Percentiles rank a stretch among this genome's conserved stretches.
Conservation (phyloP, 2,888 invertebrate species). For the Lasioglossum oenotherae region DNA sequence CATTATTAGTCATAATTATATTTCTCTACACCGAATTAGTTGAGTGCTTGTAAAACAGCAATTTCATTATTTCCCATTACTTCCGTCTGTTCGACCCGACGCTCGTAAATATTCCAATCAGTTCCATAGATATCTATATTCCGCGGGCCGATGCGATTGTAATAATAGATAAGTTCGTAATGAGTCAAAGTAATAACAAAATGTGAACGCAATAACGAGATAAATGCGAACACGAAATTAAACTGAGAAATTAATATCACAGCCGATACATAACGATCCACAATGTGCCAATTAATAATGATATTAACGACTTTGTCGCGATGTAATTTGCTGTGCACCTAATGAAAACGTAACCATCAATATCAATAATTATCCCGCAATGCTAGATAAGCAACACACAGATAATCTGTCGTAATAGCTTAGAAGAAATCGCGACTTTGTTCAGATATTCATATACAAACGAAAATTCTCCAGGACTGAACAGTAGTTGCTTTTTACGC, state of each 20-base stretch:
- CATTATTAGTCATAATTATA: neutral
- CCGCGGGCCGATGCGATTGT: neutral
- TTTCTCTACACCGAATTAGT: neutral
- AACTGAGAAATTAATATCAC: neutral
- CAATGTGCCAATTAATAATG: constrained; percentile 4
- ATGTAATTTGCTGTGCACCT: neutral
- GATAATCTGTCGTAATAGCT: neutral
- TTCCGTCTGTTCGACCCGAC: neutral
- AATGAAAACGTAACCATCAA: neutral
- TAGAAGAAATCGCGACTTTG: neutral
- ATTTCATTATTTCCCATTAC: neutral
- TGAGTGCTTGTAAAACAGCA: neutral
- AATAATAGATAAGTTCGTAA: constrained; percentile 1
- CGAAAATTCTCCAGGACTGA: neutral
- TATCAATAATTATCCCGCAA: neutral
- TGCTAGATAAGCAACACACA: neutral
- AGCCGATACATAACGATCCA: neutral
- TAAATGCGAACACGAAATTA: neutral
- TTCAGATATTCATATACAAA: neutral
- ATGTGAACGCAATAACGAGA: neutral
- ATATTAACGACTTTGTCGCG: neutral
- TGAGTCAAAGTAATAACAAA: neutral
- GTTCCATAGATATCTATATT: neutral
- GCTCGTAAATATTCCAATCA: neutral
- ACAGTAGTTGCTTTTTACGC: neutral